A percentile compares a stretch with the other conserved stretches of the same genome.
Conservation (phyloP, 1,140 invertebrate genomes). For the Plutomurus gul region DNA sequence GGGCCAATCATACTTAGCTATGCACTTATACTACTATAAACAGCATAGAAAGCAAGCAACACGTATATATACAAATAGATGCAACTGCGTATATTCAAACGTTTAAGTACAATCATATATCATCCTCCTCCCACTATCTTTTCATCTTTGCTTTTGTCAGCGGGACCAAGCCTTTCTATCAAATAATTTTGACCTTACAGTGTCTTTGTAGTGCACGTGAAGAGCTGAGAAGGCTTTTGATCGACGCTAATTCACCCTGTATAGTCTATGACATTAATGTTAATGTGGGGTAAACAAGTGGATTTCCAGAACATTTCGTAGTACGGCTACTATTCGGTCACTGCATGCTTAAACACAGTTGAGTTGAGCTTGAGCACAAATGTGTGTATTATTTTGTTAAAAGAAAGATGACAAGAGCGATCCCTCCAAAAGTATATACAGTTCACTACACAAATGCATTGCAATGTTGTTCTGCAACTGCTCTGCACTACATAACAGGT, state of each 20-base stretch:
- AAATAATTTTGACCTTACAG: background rate
- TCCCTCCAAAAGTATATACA: background rate
- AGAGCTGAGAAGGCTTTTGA: background rate
- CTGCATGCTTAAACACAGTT: background rate
- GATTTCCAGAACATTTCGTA: slow-evolving; percentile 3
- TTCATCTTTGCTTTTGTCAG: slow-evolving; percentile 12
- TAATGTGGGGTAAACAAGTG: slow-evolving; percentile 19
- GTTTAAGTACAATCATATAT: background rate
- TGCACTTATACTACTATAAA: too few species aligned
- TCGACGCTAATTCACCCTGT: background rate
- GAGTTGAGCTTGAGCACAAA: background rate
- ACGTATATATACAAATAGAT: too few species aligned
- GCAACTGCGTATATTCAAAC: background rate
- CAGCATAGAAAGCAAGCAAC: too few species aligned
- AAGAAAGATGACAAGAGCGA: background rate
- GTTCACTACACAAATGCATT: background rate
- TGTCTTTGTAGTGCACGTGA: too few species aligned
- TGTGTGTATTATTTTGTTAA: background rate
- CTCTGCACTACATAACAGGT: too few species aligned
- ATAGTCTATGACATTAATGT: slow-evolving; percentile 21
- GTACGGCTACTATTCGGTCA: background rate
- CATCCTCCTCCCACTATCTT: slow-evolving; percentile 1
- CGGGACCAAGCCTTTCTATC: slow-evolving; percentile 6
- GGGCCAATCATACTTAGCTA: slow-evolving; percentile 21
- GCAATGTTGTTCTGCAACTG: too few species aligned